Base-by-base conservation (phyloP, 2,113 vertebrate genomes). In the Propithecus coquereli region DNA sequence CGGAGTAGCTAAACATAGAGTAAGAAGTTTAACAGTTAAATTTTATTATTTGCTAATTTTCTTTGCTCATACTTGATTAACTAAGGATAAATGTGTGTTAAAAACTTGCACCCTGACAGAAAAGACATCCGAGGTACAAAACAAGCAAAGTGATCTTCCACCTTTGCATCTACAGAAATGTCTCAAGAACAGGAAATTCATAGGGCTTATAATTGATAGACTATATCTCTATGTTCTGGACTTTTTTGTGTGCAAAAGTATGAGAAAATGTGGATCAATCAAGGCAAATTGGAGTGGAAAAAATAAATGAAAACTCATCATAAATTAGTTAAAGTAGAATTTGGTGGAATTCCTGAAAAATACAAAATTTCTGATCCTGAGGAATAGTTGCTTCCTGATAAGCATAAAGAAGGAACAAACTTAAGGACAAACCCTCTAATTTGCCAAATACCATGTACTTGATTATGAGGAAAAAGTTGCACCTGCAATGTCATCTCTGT, bases 241-340 rank as follows among this genome's bases (percentile, higher is more conserved):
- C 52, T 63, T 97, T 92, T 3, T 99, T 52, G 99, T 99, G 98
- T 99, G 97, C 98, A 99, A 96, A 98, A 98, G 74, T 99, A 99
- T 40, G 99, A 99, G 98, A 99, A 99, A 96, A 98, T 99, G 71
- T 99, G 99, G 99, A 99, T 99, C 87, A 99, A 98, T 52, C 98
- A 98, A 79, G 99, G 99, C 94, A 99, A 99, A 98, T 98, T 94
- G 79, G 99, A 99, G 47, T 97, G 98, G 27, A 99, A 99, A 97
- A 98, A 98, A 52, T 70, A 98, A 98, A 68, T 99, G 98, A 97
- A 99, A 98, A 98, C 99, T 95, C 12, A 98, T 99, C 37, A 98
- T 99, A 63, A 98, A 99, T 79, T 99, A 98, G 99, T 79, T 99
- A 96, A 99, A 99, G 86, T 98, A 99, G 96, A 99, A 92, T 99